phyloP scores from a whole-genome alignment of 2,797 vertebrate species.

The Rhinella marina region DNA sequence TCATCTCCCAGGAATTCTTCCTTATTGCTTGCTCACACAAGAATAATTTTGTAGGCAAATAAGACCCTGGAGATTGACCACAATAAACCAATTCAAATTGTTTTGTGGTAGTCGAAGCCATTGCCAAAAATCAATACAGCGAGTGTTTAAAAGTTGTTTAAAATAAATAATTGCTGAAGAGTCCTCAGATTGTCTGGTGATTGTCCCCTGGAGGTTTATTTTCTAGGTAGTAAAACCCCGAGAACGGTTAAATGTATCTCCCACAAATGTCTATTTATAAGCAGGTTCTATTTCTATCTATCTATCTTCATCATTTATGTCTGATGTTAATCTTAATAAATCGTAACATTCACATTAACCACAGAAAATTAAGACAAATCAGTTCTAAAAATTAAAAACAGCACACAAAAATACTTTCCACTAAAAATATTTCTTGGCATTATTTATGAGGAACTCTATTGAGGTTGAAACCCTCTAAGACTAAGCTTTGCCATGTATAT shows the following conservation, averaged over 20 bases:
- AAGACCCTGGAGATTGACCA: slow-evolving; percentile 37
- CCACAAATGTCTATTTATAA: slow-evolving; percentile 3
- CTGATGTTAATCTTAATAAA: too few relatives aligned
- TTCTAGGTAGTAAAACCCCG: background rate
- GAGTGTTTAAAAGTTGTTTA: slow-evolving; percentile 6
- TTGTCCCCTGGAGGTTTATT: background rate
- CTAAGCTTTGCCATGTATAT: too few relatives aligned
- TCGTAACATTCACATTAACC: too few relatives aligned
- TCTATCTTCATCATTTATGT: too few relatives aligned
- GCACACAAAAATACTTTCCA: too few relatives aligned
- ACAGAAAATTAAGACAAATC: too few relatives aligned
- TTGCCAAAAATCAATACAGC: slow-evolving; percentile 27
- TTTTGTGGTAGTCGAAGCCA: background rate
- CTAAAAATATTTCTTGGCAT: too few relatives aligned
- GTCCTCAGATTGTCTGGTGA: slow-evolving; percentile 12
- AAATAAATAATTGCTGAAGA: slow-evolving; percentile 11
- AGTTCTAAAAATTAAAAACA: background rate
- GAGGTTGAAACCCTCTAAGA: too few relatives aligned
- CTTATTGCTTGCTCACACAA: slow-evolving; percentile 37
- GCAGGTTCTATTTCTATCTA: too few relatives aligned
- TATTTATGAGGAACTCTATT: too few relatives aligned
- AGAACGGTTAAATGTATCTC: background rate
- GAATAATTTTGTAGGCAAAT: slow-evolving; percentile 48
- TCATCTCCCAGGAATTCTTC: slow-evolving; percentile 47
- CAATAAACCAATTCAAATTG: slow-evolving; percentile 43